Evolutionary conservation across 2,888 invertebrate genomes (phyloP).

Genomic region (Eucera pruinosa): DNA sequence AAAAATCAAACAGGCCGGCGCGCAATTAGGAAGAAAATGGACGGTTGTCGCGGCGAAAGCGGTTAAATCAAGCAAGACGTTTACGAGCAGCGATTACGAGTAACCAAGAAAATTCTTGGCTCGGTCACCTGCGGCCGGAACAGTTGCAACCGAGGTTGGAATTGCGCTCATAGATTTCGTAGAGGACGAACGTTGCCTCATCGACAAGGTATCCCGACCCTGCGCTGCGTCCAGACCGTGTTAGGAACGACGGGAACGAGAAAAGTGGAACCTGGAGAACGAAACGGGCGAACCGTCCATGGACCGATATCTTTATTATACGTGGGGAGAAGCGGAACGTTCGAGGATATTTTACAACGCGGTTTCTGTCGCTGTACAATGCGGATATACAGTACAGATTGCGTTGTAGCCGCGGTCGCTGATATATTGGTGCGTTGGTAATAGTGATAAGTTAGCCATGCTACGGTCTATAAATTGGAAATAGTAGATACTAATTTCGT

Average conservation of each 20-base stretch:
- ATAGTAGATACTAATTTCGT: constrained; percentile 56
- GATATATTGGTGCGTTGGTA: constrained; percentile 48
- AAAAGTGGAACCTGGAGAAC: constrained; percentile 18
- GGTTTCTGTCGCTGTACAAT: constrained; percentile 43
- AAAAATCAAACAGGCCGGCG: constrained; percentile 65
- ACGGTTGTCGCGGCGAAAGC: constrained; percentile 70
- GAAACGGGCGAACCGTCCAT: constrained; percentile 14
- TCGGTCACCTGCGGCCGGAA: constrained; percentile 59
- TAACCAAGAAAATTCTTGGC: constrained; percentile 66
- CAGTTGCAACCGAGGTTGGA: constrained; percentile 16
- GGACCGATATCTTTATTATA: constrained; percentile 48
- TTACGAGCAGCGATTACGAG: constrained; percentile 74
- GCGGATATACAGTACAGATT: constrained; percentile 45
- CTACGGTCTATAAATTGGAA: constrained; percentile 53
- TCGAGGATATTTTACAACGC: constrained; percentile 44
- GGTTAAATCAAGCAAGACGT: constrained; percentile 75
- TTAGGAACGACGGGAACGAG: constrained; percentile 18
- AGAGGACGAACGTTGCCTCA: constrained; percentile 29
- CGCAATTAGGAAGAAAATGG: constrained; percentile 73
- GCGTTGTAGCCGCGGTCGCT: constrained; percentile 17
- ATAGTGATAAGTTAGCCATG: constrained; percentile 52
- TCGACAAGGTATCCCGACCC: neutral
- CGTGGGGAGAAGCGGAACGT: constrained; percentile 37
- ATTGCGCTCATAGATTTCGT: constrained; percentile 50
- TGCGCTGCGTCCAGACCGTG: neutral